Base-by-base conservation (phyloP, 35 echinoderm and acorn worm genomes). In the Apostichopus japonicus region DNA sequence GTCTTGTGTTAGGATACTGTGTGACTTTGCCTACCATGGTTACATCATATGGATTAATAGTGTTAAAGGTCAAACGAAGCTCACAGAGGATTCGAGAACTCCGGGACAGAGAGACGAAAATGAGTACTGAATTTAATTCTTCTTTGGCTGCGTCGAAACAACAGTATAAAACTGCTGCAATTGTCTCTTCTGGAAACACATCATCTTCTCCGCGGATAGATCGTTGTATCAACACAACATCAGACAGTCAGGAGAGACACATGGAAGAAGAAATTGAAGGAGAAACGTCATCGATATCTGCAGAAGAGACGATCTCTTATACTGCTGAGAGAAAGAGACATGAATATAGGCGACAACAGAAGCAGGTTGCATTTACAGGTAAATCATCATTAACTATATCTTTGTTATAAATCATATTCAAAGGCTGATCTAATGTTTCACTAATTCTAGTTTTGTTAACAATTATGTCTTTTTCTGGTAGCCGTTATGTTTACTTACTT, bases 301-400 rank as follows among this genome's bases (percentile, higher is more conserved):
- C 6, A 21, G 21, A 75, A 75, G 17, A 75, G 71, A 23, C 17
- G 17, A 3, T 44, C 33, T 44, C 33, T 44, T 75, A 75, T 75
- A 75, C 6, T 19, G 17, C 22, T 14, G 71, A 75, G 0, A 14
- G 71, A 75, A 75, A 75, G 71, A 15, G 71, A 75, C 16, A 75
- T 23, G 17, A 23, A 7, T 75, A 75, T n/a, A 19, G n/a, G 6
- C 71, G 71, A 75, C 71, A 75, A n/a, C 71, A 75, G 21, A 75
- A 75, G 21, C 71, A 75, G 71, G 71, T 75, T 15, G 13, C 17
- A 75, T 75, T 75, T 75, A n/a, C 71, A 75, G 71, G 71, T 75
- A 75, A 67, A 15, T 19, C 62, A 15, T 67, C 8, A 15, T 67
- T 44, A 44, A 44, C 33, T 4, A 44, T n/a, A 44, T 44, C 33